Conservation (phyloP, 2,797 vertebrate genomes). For the Somateria mollissima region DNA sequence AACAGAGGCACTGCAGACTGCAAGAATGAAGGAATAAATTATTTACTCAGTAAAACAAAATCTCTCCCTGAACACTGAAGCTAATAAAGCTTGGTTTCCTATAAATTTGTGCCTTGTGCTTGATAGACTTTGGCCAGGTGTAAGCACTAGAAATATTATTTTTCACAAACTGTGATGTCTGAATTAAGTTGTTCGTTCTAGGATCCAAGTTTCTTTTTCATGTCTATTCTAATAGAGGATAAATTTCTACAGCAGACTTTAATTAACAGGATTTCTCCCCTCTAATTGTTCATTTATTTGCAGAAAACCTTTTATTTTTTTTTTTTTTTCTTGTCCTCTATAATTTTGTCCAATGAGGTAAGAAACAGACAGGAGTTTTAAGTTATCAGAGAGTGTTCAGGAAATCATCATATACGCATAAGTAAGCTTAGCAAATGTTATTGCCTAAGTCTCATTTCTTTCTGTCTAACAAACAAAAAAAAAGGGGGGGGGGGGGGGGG, state of each 20-base stretch:
- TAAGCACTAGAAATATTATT: not conserved
- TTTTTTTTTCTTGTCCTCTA: not conserved
- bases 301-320: conserved; percentile 1
- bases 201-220: not conserved
- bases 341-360: not conserved
- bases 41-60: not conserved
- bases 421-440: not conserved
- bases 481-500: too few species aligned
- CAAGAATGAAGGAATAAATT: not conserved
- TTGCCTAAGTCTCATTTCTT: not conserved
- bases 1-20: not conserved
- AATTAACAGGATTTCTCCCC: not conserved
- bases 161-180: not conserved
- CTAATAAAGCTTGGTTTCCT: not conserved
- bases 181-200: not conserved
- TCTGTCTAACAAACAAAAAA: not conserved
- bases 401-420: not conserved
- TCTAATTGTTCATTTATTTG: not conserved
- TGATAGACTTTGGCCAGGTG: not conserved
- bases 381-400: not conserved
- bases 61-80: not conserved
- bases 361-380: not conserved
- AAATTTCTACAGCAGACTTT: not conserved
- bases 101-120: not conserved
- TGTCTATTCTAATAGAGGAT: not conserved